Evolutionary conservation across 2,888 invertebrate genomes (phyloP), one percentile per base, ranked within the genome.

Genomic region (Euproctis similis): DNA sequence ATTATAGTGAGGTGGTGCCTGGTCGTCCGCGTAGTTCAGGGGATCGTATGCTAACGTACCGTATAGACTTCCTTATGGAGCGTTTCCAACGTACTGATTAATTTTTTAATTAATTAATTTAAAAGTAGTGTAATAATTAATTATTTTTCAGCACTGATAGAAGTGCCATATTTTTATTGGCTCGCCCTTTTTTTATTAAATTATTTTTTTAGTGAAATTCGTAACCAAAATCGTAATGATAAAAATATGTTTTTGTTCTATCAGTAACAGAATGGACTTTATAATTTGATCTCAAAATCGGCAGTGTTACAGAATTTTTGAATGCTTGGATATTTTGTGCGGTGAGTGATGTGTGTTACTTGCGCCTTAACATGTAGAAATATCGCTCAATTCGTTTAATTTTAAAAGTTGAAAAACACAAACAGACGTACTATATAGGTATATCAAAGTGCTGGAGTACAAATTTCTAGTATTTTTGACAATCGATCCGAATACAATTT

Each of bases 161-260:
- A 60, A 78, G 82, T 82, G 82, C 84, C 82, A 82, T 82, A 78
- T 76, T 70, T 68, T 71, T 77, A 8, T 77, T 80, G 81, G 82
- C 77, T 77, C 68, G 67, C 64, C 67, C 6, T 12, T 12, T 56
- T 28, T 9, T 66, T 59, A 55, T 54, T 69, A 61, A 70, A 67
- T 53, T 56, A 51, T 68, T 69, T 74, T 69, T 61, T 55, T 78
- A 78, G 81, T 75, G 66, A 76, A 81, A 77, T 78, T 77, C 57
- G 80, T 81, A 70, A 78, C 82, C 82, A 84, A 84, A 84, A 74
- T 69, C 62, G 53, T 61, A 72, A 72, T 71, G 72, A 73, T 70
- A 61, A 72, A 64, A 52, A 56, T 62, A 21, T 34, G 52, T 56
- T 61, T 68, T 68, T 59, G 53, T 67, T 70, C 51, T 65, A 60